Evolutionary conservation across 92 coral and sea anemone species (phyloP).

Genomic region (Zoanthus sociatus): DNA sequence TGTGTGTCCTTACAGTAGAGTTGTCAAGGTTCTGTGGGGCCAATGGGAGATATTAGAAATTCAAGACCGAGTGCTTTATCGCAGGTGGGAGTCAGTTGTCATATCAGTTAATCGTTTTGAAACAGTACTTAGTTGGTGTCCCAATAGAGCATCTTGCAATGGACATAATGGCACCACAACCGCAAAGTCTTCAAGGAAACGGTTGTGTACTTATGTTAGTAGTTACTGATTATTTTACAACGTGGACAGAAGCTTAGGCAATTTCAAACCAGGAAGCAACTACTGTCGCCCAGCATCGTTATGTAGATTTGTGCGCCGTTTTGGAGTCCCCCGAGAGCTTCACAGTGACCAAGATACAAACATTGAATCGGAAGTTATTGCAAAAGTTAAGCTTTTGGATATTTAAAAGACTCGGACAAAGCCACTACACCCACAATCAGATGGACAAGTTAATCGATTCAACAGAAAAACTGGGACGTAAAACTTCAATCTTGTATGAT

Average conservation of each 20-base stretch:
- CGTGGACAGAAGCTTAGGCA: constrained; percentile 41
- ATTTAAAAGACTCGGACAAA: constrained; percentile 57
- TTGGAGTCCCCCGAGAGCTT: not conserved
- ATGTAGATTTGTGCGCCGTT: not conserved
- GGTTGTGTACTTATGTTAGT: not conserved
- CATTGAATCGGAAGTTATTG: not conserved
- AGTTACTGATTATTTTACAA: not conserved
- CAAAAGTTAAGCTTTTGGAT: constrained; percentile 46
- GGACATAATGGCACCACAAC: constrained; percentile 45
- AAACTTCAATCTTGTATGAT: not conserved
- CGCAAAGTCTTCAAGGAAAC: constrained; percentile 21
- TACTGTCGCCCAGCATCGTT: not conserved
- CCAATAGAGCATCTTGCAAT: constrained; percentile 36
- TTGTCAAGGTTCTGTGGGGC: constrained; percentile 60
- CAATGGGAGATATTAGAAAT: constrained; percentile 62
- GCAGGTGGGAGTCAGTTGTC: constrained; percentile 58
- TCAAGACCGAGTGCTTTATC: constrained; percentile 43
- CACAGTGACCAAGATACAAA: not conserved
- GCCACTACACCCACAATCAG: constrained; percentile 57
- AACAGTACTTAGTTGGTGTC: constrained; percentile 46
- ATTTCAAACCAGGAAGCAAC: constrained; percentile 35
- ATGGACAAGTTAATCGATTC: constrained; percentile 60
- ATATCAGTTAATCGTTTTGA: constrained; percentile 42
- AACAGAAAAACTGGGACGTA: constrained; percentile 23
- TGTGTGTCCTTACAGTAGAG: constrained; percentile 50